A percentile compares a stretch with the other conserved stretches of the same genome.
These are phyloP conservation scores for Urosaurus nigricauda DNA, from an alignment of 2,797 vertebrate species.

Conservation along the genomic window DNA sequence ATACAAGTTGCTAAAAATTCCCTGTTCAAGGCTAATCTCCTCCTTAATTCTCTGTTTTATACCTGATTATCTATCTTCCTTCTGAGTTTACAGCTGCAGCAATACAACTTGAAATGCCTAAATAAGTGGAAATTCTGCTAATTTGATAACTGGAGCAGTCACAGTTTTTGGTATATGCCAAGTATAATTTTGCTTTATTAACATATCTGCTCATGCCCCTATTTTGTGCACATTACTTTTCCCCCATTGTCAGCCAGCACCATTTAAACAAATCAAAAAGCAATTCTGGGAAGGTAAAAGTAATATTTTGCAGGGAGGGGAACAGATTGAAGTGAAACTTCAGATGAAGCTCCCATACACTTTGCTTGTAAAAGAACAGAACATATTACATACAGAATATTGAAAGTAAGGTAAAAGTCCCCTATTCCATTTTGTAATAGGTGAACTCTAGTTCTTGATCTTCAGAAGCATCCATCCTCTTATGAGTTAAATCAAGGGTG, in stretches of 20 bases:
- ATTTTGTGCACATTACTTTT: conserved; percentile 19
- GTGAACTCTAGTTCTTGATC: not conserved
- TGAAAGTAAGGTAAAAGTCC: not conserved
- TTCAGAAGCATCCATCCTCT: not conserved
- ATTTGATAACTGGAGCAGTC: conserved; percentile 53
- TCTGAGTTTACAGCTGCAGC: conserved; percentile 1
- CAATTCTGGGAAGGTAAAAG: not conserved
- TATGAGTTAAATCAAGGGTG: not conserved
- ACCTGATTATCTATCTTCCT: not conserved
- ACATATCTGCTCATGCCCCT: conserved; percentile 38
- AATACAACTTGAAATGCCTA: conserved; percentile 42
- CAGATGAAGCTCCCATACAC: too few relatives aligned
- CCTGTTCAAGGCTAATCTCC: not conserved
- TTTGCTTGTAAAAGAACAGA: not conserved
- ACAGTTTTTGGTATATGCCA: conserved; percentile 52
- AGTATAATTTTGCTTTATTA: conserved; percentile 50
- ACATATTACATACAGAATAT: not conserved
- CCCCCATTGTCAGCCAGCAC: not conserved
- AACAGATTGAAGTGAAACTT: rapidly evolving
- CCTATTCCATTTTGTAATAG: not conserved
- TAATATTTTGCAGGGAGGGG: conserved; percentile 1
- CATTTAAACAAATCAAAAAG: not conserved
- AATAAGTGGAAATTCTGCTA: conserved; percentile 47
- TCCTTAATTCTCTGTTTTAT: conserved; percentile 12
- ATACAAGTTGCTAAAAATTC: not conserved